Conservation (phyloP, 2,113 vertebrate species). For the Oxygymnocypris stewartii region DNA sequence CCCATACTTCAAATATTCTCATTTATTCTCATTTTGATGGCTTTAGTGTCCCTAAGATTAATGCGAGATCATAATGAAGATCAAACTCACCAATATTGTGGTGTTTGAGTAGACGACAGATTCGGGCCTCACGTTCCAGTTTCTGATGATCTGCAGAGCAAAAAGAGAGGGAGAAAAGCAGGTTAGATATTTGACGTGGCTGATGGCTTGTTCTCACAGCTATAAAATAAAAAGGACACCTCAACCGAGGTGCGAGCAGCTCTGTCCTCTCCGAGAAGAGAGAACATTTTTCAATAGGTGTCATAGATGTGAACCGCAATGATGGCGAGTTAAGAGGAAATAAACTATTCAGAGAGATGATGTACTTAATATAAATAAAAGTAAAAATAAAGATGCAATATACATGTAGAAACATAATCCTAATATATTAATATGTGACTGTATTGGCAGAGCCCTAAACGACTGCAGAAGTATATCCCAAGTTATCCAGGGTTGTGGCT, state of each 20-base stretch:
- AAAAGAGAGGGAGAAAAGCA: not conserved
- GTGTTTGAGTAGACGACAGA: slow-evolving; percentile 40
- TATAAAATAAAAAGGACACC: slow-evolving; percentile 8
- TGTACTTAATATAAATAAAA: not conserved
- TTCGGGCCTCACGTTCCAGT: slow-evolving; percentile 37
- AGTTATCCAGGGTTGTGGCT: not conserved
- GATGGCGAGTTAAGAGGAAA: not conserved
- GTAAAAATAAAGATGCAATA: not conserved
- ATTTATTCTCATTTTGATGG: not conserved
- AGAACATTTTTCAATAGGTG: not conserved
- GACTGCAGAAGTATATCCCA: not conserved
- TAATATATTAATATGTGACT: not conserved
- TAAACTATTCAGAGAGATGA: not conserved
- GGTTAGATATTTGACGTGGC: slow-evolving; percentile 22
- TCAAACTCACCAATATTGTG: slow-evolving; percentile 26
- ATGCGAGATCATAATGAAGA: not conserved
- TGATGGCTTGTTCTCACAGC: not conserved
- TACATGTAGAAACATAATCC: not conserved
- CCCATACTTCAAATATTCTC: not conserved
- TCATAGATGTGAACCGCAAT: not conserved
- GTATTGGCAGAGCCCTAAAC: not conserved
- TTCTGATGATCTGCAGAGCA: slow-evolving; percentile 32
- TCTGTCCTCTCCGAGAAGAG: not conserved
- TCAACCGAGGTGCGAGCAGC: not conserved
- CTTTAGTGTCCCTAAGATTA: not conserved